Conservation (phyloP, 2,113 vertebrate genomes). For the Saguinus midas region DNA sequence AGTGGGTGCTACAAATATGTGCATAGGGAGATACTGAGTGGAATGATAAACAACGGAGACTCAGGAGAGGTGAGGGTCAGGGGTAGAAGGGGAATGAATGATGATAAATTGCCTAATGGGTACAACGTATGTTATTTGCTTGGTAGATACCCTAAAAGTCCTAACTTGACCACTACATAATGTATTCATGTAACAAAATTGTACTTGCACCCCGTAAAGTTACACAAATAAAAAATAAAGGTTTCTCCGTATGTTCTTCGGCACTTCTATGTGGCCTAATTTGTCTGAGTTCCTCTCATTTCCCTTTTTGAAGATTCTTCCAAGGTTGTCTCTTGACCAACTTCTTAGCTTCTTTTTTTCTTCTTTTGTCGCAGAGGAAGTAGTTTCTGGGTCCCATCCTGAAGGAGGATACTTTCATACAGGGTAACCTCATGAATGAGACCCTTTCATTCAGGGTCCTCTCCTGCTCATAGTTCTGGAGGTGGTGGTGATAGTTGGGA, state of each 20-base stretch:
- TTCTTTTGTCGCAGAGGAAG: neutral
- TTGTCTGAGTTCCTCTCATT: conserved; percentile 2
- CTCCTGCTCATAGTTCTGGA: neutral
- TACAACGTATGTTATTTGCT: too few species aligned
- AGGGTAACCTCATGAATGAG: neutral
- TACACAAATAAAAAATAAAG: neutral
- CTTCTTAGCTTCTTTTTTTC: neutral
- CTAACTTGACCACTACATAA: too few species aligned
- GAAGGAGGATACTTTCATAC: neutral
- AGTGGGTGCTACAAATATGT: too few species aligned
- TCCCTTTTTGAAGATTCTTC: neutral
- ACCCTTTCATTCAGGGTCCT: neutral
- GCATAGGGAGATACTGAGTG: too few species aligned
- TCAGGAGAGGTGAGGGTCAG: too few species aligned
- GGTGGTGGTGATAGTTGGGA: neutral
- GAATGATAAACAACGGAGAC: too few species aligned
- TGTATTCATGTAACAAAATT: too few species aligned
- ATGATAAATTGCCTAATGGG: too few species aligned
- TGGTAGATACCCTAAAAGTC: too few species aligned
- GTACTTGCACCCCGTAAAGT: too few species aligned
- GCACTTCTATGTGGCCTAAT: neutral
- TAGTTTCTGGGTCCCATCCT: neutral
- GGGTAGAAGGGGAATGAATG: too few species aligned
- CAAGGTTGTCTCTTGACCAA: neutral
- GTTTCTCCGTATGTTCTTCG: neutral